Conservation (phyloP, 1,140 invertebrate species). For the Lasioglossum baleicum region DNA sequence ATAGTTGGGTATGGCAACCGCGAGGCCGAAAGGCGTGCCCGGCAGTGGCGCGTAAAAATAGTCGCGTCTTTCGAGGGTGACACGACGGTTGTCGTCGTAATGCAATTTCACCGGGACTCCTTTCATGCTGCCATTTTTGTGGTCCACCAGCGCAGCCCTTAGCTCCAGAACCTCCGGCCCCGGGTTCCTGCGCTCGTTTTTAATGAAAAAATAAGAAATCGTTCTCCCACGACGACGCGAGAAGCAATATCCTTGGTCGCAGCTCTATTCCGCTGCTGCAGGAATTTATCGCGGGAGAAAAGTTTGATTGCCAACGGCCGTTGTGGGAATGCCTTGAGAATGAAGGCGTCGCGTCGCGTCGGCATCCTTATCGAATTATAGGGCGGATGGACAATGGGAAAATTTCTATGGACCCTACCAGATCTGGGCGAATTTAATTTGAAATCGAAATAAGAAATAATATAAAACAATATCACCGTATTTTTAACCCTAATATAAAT, state of each 20-base stretch:
- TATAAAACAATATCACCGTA: too few species aligned
- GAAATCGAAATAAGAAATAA: too few species aligned
- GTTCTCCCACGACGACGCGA: neutral
- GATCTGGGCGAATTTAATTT: too few species aligned
- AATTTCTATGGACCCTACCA: too few species aligned
- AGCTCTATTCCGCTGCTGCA: too few species aligned
- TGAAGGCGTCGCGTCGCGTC: too few species aligned
- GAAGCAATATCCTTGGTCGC: conserved; percentile 5
- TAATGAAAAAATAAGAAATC: conserved; percentile 13
- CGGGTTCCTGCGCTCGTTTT: conserved; percentile 71
- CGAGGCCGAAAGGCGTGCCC: conserved; percentile 92
- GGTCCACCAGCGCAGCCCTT: conserved; percentile 87
- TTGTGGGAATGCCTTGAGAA: too few species aligned
- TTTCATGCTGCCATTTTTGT: conserved; percentile 83
- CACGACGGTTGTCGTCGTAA: conserved; percentile 90
- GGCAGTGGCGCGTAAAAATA: conserved; percentile 91
- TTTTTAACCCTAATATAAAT: too few species aligned
- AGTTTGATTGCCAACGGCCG: too few species aligned
- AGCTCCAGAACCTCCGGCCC: conserved; percentile 80
- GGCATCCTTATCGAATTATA: too few species aligned
- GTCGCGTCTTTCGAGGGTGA: conserved; percentile 88
- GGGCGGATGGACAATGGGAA: too few species aligned
- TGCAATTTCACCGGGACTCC: conserved; percentile 88
- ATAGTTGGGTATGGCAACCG: conserved; percentile 90
- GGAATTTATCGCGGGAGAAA: too few species aligned